phyloP scores from a whole-genome alignment of 2,113 vertebrate genomes.

The Oryzias curvinotus region DNA sequence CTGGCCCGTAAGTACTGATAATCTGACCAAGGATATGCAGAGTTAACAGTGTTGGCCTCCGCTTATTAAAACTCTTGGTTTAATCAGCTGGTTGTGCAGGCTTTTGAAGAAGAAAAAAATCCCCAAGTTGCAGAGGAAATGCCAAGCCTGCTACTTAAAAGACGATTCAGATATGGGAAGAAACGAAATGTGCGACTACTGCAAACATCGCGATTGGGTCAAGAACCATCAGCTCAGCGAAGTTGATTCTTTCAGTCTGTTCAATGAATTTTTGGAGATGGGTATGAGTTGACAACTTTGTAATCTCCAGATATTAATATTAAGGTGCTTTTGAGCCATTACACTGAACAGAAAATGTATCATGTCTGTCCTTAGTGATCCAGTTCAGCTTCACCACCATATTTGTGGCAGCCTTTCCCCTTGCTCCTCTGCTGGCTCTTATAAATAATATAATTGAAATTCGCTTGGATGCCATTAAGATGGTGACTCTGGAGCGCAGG shows the following conservation, averaged over 20 bases:
- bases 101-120: conserved; percentile 59
- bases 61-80: conserved; percentile 9
- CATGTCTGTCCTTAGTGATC: conserved; percentile 77
- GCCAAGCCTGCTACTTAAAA: conserved; percentile 76
- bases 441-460: conserved; percentile 91
- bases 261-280: conserved; percentile 94
- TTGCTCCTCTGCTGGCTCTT: conserved; percentile 91
- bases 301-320: background rate
- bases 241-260: conserved; percentile 86
- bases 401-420: conserved; percentile 94
- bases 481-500: conserved; percentile 84
- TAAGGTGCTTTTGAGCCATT: background rate
- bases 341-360: background rate
- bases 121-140: conserved; percentile 73
- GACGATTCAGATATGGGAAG: conserved; percentile 51
- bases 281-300: conserved; percentile 68
- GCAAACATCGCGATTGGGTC: conserved; percentile 80
- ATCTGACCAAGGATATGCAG: background rate
- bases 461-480: conserved; percentile 91
- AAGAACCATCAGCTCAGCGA: conserved; percentile 83
- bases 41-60: background rate
- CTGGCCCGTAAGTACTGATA: conserved; percentile 82
- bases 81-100: conserved; percentile 68
- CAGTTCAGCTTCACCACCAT: conserved; percentile 98
- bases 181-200: conserved; percentile 69